A percentile compares a stretch with the other conserved stretches of the same genome.
Evolutionary conservation across 2,797 vertebrate species (phyloP).

Genomic region (Natrix natrix): DNA sequence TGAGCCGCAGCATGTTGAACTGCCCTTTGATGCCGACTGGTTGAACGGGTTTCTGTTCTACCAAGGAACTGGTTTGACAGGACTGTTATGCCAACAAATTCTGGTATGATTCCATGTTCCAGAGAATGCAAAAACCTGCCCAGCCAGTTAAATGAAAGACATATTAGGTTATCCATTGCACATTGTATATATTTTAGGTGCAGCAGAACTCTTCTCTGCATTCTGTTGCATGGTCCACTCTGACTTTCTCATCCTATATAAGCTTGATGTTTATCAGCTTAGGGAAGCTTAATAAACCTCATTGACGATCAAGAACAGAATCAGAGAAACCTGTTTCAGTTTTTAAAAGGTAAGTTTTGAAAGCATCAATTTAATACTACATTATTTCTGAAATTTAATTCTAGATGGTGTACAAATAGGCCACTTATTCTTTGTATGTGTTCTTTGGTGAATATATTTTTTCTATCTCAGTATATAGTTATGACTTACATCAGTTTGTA

Average conservation of each 20-base stretch:
- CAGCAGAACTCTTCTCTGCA: conserved; percentile 73
- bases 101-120: conserved; percentile 85
- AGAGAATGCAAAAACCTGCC: conserved; percentile 83
- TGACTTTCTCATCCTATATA: conserved; percentile 66
- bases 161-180: conserved; percentile 85
- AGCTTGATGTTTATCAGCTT: conserved; percentile 63
- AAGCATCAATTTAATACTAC: conserved; percentile 56
- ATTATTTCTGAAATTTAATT: conserved; percentile 41
- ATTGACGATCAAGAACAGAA: conserved; percentile 66
- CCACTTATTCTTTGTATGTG: conserved; percentile 32
- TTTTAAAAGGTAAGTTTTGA: conserved; percentile 74
- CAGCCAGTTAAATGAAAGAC: conserved; percentile 85
- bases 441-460: conserved; percentile 3
- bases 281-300: conserved; percentile 67
- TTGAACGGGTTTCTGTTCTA: conserved; percentile 76
- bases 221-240: conserved; percentile 72
- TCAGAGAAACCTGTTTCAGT: conserved; percentile 57
- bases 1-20: conserved; percentile 76
- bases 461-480: not conserved
- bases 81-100: conserved; percentile 84
- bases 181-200: conserved; percentile 77
- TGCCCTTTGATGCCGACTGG: conserved; percentile 80
- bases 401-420: conserved; percentile 38
- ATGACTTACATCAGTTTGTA: conserved; percentile 37
- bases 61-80: conserved; percentile 77